phyloP scores from a whole-genome alignment of 2,113 vertebrate genomes.

The Pangasianodon gigas region DNA sequence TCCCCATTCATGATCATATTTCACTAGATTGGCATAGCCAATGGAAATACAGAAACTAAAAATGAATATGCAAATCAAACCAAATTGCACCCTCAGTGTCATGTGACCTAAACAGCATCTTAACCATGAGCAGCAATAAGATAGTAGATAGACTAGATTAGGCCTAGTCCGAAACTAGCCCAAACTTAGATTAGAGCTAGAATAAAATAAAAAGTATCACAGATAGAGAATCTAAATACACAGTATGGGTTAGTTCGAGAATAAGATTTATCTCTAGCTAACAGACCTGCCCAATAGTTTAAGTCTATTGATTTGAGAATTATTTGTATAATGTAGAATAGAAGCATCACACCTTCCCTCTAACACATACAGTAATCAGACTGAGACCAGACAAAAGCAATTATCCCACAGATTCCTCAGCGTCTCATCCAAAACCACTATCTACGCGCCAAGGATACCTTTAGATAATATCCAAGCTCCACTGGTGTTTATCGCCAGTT shows the following conservation, averaged over 20 bases:
- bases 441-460: constrained; percentile 32
- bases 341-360: not conserved
- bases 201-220: not conserved
- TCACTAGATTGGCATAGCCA: not conserved
- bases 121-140: not conserved
- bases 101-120: not conserved
- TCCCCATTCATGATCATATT: not conserved
- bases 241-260: not conserved
- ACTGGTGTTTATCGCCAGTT: constrained; percentile 60
- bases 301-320: not conserved
- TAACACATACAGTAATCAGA: constrained; percentile 12
- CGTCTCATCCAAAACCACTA: constrained; percentile 35
- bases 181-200: not conserved
- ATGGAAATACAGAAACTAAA: not conserved
- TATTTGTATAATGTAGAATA: not conserved
- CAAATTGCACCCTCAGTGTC: not conserved
- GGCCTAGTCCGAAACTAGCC: not conserved
- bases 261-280: not conserved
- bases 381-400: constrained; percentile 26
- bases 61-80: constrained; percentile 1
- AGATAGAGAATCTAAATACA: not conserved
- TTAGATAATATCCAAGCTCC: constrained; percentile 39
- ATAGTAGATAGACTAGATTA: not conserved
- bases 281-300: not conserved
- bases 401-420: constrained; percentile 33